Evolutionary conservation across 2,113 vertebrate genomes (phyloP), one percentile per base, ranked within the genome.

Genomic region (Equus przewalskii): DNA sequence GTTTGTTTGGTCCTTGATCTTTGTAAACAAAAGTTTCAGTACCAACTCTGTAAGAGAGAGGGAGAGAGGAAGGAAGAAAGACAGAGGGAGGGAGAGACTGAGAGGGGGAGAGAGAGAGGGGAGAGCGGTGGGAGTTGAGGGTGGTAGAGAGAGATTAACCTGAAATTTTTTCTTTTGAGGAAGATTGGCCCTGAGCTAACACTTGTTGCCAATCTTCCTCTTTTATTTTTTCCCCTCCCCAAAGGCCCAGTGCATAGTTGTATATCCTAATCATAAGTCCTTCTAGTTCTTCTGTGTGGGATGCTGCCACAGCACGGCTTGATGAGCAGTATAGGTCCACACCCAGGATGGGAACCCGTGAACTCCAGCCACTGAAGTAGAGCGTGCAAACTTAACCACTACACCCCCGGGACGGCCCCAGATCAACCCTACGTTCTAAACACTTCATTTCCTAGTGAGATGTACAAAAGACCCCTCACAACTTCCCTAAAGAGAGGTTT

Each of bases 21-120:
- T 78, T 84, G 16, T 76, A 80, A 82, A 84, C 7, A 81, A 81
- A 80, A 79, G n/a, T 73, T 96, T 69, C 89, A 81, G 73, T 82
- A 90, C 22, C n/a, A 58, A 87, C 21, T 88, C 24, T 69, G 15
- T 80, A 76, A 62, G 28, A 83, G 33, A 75, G 19, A 49, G 22
- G 30, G 14, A 79, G 58, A 33, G 26, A 83, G 49, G 44, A 24
- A 9, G 16, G 51, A 51, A 58, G 75, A 44, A 28, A 28, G 36
- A 26, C 44, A 62, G 64, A 73, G 9, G 54, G 41, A n/a, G 54
- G 36, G 60, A 7, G 54, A 60, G 24, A 60, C 33, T 24, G 21
- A 49, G 44, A 56, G 15, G 26, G 19, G 10, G 7, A 41, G 5
- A 46, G 70, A 81, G 14, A 14, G 18, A n/a, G 41, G 44, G 7